phyloP scores from a whole-genome alignment of 2,888 invertebrate genomes.

The Ditula angustiorana region DNA sequence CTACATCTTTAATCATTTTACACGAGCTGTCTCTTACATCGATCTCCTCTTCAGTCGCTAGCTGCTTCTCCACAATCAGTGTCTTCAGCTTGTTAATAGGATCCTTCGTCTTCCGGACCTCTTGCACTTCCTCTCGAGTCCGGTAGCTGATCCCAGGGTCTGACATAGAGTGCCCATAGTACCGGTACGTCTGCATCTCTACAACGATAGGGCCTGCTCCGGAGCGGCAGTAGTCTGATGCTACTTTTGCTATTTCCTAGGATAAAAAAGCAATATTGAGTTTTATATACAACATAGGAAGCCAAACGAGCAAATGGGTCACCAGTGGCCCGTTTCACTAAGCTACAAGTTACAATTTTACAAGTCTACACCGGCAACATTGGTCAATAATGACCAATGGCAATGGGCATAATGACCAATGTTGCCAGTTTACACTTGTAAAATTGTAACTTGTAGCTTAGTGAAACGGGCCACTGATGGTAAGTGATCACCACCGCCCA shows the following conservation, averaged over 20 bases:
- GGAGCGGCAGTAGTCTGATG: slow-evolving; percentile 75
- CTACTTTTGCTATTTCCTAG: slow-evolving; percentile 77
- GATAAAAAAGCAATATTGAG: neutral
- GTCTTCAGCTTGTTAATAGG: slow-evolving; percentile 73
- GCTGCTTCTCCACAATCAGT: slow-evolving; percentile 80
- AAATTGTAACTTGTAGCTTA: no score
- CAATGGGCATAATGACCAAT: no score
- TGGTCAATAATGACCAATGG: no score
- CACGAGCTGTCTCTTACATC: slow-evolving; percentile 8
- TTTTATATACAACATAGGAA: no score
- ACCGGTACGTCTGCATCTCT: slow-evolving; percentile 86
- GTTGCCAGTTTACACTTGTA: no score
- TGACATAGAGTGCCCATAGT: slow-evolving; percentile 89
- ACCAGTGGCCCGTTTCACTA: no score
- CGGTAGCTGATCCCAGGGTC: slow-evolving; percentile 88
- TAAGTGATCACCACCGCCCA: no score
- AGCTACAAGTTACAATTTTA: no score
- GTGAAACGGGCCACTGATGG: no score
- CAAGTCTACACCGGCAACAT: no score
- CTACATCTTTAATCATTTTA: no score
- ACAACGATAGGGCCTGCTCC: slow-evolving; percentile 87
- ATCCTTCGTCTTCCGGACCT: slow-evolving; percentile 86
- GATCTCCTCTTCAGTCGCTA: slow-evolving; percentile 79
- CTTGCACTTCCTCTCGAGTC: slow-evolving; percentile 87
- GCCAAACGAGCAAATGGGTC: no score